Percentiles rank a stretch among this genome's conserved stretches.
phyloP scores from a whole-genome alignment of 2,113 vertebrate species.

The Nyctibius bracteatus region DNA sequence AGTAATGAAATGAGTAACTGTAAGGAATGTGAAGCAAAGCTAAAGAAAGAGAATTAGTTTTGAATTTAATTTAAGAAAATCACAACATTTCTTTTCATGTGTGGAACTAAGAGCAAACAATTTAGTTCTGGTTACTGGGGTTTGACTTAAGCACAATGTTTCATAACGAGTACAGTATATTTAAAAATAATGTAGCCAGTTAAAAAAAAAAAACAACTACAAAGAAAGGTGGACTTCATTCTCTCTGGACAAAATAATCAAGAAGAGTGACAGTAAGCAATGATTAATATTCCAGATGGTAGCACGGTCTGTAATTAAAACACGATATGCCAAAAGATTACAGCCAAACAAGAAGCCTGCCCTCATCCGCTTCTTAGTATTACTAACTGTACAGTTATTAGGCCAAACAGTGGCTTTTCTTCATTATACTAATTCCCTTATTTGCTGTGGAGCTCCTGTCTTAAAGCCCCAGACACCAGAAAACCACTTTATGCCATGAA shows the following conservation, averaged over 20 bases:
- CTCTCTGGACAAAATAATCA: constrained; percentile 16
- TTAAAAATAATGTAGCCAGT: background rate
- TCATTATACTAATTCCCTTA: constrained; percentile 21
- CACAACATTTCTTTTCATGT: background rate
- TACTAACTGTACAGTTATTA: constrained; percentile 48
- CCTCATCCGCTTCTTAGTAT: constrained; percentile 17
- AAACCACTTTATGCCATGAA: background rate
- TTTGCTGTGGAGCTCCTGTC: background rate
- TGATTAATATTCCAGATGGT: constrained; percentile 60
- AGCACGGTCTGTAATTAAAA: constrained; percentile 24
- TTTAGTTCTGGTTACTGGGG: background rate
- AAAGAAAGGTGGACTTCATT: background rate
- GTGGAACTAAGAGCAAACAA: background rate
- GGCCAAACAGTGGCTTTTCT: constrained; percentile 10
- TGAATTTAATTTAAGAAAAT: background rate
- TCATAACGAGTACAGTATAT: background rate
- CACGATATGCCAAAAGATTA: constrained; percentile 49
- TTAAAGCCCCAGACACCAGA: background rate
- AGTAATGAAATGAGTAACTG: background rate
- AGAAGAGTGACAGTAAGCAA: constrained; percentile 8
- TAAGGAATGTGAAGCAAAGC: background rate
- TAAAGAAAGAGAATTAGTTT: background rate
- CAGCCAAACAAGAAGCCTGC: constrained; percentile 35
- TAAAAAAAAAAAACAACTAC: background rate
- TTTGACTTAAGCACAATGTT: background rate